These are phyloP conservation scores for Hydropsyche tenuis DNA, from an alignment of 1,140 invertebrate genomes.

Conservation along the genomic window DNA sequence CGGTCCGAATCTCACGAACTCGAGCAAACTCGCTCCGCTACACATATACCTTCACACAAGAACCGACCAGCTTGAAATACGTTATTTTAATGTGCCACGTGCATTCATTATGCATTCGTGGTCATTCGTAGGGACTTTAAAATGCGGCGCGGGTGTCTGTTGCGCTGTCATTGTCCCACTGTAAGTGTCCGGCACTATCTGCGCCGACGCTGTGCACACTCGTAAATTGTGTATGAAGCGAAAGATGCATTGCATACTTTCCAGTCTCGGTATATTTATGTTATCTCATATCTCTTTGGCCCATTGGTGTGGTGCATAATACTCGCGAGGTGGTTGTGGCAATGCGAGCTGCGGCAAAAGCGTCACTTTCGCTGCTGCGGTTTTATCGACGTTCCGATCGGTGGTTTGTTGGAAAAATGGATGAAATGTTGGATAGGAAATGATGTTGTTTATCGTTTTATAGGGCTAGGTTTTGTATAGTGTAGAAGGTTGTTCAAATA, in stretches of 20 bases:
- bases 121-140: constrained; percentile 31
- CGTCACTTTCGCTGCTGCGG: neutral
- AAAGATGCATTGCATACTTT: constrained; percentile 50
- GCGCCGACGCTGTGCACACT: constrained; percentile 20
- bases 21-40: neutral
- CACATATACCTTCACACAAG: neutral
- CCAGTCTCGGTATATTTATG: constrained; percentile 45
- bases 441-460: too few relatives aligned
- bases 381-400: neutral
- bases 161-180: constrained; percentile 39
- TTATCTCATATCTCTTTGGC: constrained; percentile 45
- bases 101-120: constrained; percentile 28
- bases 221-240: constrained; percentile 48
- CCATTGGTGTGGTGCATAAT: constrained; percentile 41
- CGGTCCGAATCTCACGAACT: too few relatives aligned
- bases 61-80: constrained; percentile 5
- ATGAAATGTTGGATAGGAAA: too few relatives aligned
- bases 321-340: constrained; percentile 14
- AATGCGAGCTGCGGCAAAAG: constrained; percentile 23
- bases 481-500: too few relatives aligned
- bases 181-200: constrained; percentile 37
- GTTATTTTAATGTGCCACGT: constrained; percentile 26
- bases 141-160: constrained; percentile 27
- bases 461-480: too few relatives aligned
- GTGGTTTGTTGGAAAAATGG: neutral